A percentile compares a stretch with the other conserved stretches of the same genome.
These are phyloP conservation scores for Ibidorhyncha struthersii DNA, from an alignment of 2,113 vertebrate species.

Conservation along the genomic window DNA sequence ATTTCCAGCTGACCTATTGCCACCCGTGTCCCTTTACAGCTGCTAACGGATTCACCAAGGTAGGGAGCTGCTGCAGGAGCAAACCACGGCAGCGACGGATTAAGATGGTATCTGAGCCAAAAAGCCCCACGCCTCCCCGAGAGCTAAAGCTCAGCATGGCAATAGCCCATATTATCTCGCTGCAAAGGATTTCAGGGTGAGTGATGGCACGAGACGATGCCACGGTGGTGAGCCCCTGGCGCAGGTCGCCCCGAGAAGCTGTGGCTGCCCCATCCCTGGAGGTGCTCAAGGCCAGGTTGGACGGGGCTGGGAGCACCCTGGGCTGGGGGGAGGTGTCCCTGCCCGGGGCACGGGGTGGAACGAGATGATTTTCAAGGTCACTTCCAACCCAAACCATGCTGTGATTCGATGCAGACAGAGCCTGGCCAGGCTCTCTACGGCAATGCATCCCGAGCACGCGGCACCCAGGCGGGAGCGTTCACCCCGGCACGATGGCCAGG, in stretches of 20 bases:
- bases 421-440: background rate
- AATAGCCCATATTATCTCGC: background rate
- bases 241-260: too few species aligned
- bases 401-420: too few species aligned
- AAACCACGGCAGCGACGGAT: fast-evolving
- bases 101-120: fast-evolving
- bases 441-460: fast-evolving
- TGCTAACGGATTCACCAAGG: background rate
- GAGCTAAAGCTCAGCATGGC: background rate
- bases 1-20: background rate
- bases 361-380: too few species aligned
- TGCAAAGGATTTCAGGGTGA: background rate
- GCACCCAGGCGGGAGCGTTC: fast-evolving
- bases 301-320: too few species aligned
- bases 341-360: too few species aligned
- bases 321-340: too few species aligned
- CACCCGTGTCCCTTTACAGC: background rate
- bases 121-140: fast-evolving
- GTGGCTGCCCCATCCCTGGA: too few species aligned
- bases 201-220: fast-evolving
- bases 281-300: too few species aligned
- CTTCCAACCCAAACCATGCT: too few species aligned
- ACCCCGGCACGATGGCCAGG: fast-evolving
- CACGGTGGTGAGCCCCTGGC: too few species aligned
- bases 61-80: background rate